A percentile compares a stretch with the other conserved stretches of the same genome.
These are phyloP conservation scores for Rhorus exstirpatorius DNA, from an alignment of 2,888 invertebrate genomes.

Conservation along the genomic window DNA sequence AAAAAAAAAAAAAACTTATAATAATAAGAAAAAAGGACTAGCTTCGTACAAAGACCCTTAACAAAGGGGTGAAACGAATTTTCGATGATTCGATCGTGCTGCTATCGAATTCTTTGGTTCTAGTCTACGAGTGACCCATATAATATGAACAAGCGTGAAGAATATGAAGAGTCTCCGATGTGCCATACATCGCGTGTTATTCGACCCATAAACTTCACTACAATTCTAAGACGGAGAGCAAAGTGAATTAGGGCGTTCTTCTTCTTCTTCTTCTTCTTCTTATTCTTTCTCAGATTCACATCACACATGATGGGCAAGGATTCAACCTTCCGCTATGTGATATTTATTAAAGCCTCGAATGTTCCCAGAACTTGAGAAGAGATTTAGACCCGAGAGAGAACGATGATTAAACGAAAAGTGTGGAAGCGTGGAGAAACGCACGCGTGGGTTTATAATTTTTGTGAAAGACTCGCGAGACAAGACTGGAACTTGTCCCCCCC, in stretches of 20 bases:
- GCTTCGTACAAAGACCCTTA: not conserved
- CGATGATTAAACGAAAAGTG: conserved; percentile 63
- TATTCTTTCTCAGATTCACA: too few relatives aligned
- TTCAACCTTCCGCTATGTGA: conserved; percentile 25
- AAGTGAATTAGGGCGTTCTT: conserved; percentile 40
- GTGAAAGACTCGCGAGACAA: not conserved
- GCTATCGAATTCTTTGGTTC: conserved; percentile 17
- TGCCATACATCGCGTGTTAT: conserved; percentile 47
- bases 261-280: conserved; percentile 36
- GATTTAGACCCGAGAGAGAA: conserved; percentile 4
- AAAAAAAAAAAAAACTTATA: too few relatives aligned
- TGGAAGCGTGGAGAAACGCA: conserved; percentile 38
- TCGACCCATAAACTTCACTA: conserved; percentile 28
- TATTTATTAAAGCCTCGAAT: conserved; percentile 37
- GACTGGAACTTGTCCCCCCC: not conserved
- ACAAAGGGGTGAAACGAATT: not conserved
- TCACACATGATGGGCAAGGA: conserved; percentile 20
- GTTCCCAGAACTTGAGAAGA: conserved; percentile 43
- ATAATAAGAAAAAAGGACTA: not conserved
- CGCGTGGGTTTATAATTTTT: conserved; percentile 21
- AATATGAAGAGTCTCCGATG: not conserved
- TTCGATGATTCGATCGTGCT: not conserved
- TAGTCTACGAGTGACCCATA: not conserved
- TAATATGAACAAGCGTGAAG: not conserved
- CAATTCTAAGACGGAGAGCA: conserved; percentile 22